phyloP scores from a whole-genome alignment of 2,797 vertebrate species.

The Hypotaenidia philippensis region DNA sequence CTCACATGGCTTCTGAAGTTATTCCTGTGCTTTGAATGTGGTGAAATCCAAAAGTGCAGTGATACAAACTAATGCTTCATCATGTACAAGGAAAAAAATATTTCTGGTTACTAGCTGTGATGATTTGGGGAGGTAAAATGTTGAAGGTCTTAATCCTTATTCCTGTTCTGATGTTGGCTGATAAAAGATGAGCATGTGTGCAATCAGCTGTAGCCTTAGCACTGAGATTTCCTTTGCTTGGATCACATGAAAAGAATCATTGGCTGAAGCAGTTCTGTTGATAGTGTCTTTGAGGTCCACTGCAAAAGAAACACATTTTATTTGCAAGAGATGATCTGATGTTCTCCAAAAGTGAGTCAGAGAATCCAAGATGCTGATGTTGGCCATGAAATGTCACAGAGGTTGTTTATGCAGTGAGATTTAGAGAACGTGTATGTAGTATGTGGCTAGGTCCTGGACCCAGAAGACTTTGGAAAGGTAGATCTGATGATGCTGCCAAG shows the following conservation, averaged over 20 bases:
- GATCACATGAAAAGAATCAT: not conserved
- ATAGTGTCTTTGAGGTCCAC: not conserved
- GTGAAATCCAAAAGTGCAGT: not conserved
- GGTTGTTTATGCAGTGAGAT: not conserved
- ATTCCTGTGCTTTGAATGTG: not conserved
- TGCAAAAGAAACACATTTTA: not conserved
- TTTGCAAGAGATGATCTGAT: not conserved
- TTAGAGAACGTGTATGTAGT: not conserved
- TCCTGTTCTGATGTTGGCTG: not conserved
- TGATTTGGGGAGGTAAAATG: not conserved
- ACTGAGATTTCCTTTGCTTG: not conserved
- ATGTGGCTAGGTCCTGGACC: not conserved
- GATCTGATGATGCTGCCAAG: not conserved
- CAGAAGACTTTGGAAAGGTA: not conserved
- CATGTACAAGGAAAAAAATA: not conserved
- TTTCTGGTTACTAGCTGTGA: not conserved
- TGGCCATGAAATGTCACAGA: not conserved
- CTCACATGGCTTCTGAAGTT: not conserved
- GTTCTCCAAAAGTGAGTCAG: not conserved
- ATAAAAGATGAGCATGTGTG: rapidly evolving
- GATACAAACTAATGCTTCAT: not conserved
- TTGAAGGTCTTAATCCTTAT: not conserved
- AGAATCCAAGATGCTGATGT: not conserved
- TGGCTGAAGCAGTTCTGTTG: not conserved
- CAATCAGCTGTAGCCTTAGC: not conserved